Evolutionary conservation across 1,140 invertebrate species (phyloP), one percentile per base, ranked within the genome.

Genomic region (Temnothorax nylanderi): DNA sequence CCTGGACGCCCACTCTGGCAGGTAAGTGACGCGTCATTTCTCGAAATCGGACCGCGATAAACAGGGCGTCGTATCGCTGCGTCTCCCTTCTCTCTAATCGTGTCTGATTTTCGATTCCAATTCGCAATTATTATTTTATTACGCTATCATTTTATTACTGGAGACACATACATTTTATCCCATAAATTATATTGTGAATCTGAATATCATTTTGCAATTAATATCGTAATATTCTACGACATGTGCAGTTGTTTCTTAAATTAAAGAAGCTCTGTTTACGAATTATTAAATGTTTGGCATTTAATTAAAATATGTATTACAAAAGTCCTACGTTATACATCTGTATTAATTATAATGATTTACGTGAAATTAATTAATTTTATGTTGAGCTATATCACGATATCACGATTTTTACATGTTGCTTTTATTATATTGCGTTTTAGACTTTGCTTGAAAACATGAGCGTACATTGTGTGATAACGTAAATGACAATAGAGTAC

Each of bases 1-100:
- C 94, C 94, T 85, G 94, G 94, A 91, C 94, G 94, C 93, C 94
- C 94, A 64, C 86, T 95, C 75, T 95, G 94, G 94, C 94, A 95
- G 91, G 94, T 95, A 91, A 94, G 92, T 0, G 58, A 26, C 8
- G 37, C 44, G 41, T 7, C 58, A 41, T 56, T 49, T 32, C 16
- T 76, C 10, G 60, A 72, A 60, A 54, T 44, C 13, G 41, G 18
- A n/a, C 1, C 18, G 8, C 13, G 44, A 58, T 80, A 18, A 7
- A 56, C 26, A 16, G 13, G 2, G 16, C 26, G 32, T 44, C 32
- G 13, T 60, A 21, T 65, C n/a, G 64, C 41, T 6, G 18, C 18
- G 6, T 47, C 58, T 49, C 3, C 41, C 8, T 41, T 67, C 56
- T 56, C 32, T 8, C 0, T 56, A 51, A 54, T 51, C 6, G 3